phyloP scores from a whole-genome alignment of 2,888 invertebrate species.

The Eupithecia centaureata region DNA sequence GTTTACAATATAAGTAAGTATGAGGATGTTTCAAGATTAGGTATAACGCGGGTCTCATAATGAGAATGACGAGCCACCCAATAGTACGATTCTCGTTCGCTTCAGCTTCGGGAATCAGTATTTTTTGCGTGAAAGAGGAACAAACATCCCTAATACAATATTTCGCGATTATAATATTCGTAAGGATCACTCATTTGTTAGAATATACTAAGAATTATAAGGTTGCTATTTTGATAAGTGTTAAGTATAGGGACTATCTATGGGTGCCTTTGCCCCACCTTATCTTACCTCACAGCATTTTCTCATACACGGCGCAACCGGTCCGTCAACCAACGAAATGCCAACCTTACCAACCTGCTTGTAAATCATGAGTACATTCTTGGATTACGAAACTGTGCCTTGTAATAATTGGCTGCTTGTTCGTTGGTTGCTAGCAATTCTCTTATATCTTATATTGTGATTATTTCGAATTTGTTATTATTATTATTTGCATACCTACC shows the following conservation, averaged over 20 bases:
- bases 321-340: slow-evolving; percentile 38
- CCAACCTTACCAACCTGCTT: slow-evolving; percentile 35
- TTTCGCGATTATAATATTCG: too few relatives aligned
- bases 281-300: slow-evolving; percentile 8
- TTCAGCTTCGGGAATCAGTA: too few relatives aligned
- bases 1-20: too few relatives aligned
- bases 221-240: too few relatives aligned
- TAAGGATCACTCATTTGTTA: too few relatives aligned
- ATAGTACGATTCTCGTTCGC: too few relatives aligned
- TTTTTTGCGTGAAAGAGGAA: too few relatives aligned
- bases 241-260: background rate
- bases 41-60: too few relatives aligned
- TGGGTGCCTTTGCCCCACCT: background rate
- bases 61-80: too few relatives aligned
- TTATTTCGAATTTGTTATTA: background rate
- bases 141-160: too few relatives aligned
- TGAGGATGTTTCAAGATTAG: too few relatives aligned
- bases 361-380: slow-evolving; percentile 40
- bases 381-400: slow-evolving; percentile 42
- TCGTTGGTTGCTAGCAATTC: slow-evolving; percentile 38
- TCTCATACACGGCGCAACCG: slow-evolving; percentile 32
- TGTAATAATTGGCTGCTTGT: slow-evolving; percentile 38
- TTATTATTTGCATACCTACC: background rate
- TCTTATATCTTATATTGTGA: slow-evolving; percentile 31
- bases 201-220: too few relatives aligned